Conservation (phyloP, 2,888 invertebrate genomes). For the Elmis aenea region DNA sequence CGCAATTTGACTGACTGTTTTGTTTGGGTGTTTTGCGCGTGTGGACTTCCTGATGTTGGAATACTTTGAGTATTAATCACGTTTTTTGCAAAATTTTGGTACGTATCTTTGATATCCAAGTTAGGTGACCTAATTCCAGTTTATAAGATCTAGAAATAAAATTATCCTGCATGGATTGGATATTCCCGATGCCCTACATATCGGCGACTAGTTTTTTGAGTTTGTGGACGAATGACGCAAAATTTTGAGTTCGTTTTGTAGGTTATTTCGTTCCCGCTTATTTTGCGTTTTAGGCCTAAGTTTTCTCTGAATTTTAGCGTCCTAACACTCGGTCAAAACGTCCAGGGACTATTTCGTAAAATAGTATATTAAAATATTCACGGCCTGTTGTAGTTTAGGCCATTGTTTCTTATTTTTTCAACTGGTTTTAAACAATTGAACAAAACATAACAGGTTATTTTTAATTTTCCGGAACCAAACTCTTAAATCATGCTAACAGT, state of each 20-base stretch:
- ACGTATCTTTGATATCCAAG: slow-evolving; percentile 18
- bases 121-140: slow-evolving; percentile 21
- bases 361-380: too few species aligned
- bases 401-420: too few species aligned
- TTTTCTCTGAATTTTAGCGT: too few species aligned
- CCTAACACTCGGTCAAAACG: too few species aligned
- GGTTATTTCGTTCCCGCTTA: slow-evolving; percentile 3
- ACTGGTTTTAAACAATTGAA: too few species aligned
- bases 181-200: background rate
- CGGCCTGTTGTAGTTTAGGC: too few species aligned
- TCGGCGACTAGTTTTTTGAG: background rate
- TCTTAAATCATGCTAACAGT: too few species aligned
- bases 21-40: background rate
- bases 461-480: too few species aligned
- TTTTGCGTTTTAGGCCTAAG: slow-evolving; percentile 8
- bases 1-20: background rate
- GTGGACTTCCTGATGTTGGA: background rate
- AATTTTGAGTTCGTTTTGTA: background rate
- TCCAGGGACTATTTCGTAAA: too few species aligned
- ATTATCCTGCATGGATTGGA: slow-evolving; percentile 5
- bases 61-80: slow-evolving; percentile 4
- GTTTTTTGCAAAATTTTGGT: slow-evolving; percentile 15
- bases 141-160: slow-evolving; percentile 20
- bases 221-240: background rate
- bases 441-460: too few species aligned